Conservation (phyloP, 2,797 vertebrate genomes). For the Leuciscus waleckii region DNA sequence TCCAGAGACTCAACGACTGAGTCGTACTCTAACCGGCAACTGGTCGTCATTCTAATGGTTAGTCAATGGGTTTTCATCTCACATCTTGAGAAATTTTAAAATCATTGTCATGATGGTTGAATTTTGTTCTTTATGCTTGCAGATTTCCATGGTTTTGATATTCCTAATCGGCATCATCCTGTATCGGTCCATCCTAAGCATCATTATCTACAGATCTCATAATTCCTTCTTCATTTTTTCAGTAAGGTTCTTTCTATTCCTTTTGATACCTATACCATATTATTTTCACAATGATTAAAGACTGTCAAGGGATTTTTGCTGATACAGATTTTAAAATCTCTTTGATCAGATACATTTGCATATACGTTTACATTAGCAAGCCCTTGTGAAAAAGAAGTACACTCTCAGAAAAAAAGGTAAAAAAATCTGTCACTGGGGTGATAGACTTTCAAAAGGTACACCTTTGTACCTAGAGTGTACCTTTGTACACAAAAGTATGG, state of each 20-base stretch:
- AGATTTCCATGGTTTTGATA: conserved; percentile 82
- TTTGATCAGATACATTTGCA: not conserved
- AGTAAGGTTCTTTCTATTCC: conserved; percentile 44
- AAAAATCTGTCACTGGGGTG: too few species aligned
- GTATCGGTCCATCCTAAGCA: conserved; percentile 80
- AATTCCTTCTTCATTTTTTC: conserved; percentile 65
- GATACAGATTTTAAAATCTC: not conserved
- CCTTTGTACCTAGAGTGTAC: too few species aligned
- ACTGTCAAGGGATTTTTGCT: not conserved
- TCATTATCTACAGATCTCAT: conserved; percentile 80
- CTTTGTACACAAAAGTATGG: not conserved
- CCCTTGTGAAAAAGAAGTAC: not conserved
- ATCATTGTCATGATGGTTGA: not conserved
- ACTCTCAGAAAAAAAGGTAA: too few species aligned
- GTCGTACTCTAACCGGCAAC: conserved; percentile 79
- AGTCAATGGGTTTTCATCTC: conserved; percentile 50
- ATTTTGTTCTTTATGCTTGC: conserved; percentile 33
- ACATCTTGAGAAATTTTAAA: not conserved
- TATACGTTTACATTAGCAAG: not conserved
- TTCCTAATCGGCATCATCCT: conserved; percentile 84
- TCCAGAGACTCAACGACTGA: conserved; percentile 71
- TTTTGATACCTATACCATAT: not conserved
- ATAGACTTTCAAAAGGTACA: too few species aligned
- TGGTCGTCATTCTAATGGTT: conserved; percentile 84
- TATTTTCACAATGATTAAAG: not conserved